phyloP scores from a whole-genome alignment of 1,140 invertebrate genomes.

The Teleopsis dalmanni region DNA sequence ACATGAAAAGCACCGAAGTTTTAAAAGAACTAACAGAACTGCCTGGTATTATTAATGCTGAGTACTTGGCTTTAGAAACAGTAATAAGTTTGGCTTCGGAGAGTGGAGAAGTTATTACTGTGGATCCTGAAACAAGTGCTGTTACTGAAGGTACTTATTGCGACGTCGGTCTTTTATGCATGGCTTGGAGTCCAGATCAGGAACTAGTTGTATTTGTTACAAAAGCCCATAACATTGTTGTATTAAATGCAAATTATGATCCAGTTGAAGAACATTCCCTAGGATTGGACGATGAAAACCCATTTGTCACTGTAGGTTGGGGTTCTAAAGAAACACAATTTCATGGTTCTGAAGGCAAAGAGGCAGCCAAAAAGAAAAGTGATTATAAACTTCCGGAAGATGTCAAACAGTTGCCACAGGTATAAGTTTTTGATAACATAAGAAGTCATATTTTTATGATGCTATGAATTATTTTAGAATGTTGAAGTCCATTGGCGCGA shows the following conservation, averaged over 20 bases:
- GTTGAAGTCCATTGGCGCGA: constrained; percentile 71
- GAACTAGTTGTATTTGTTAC: constrained; percentile 50
- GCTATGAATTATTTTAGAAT: constrained; percentile 15
- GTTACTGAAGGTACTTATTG: constrained; percentile 34
- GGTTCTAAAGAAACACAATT: constrained; percentile 94
- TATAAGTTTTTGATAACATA: background rate
- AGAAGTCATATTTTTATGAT: constrained; percentile 8
- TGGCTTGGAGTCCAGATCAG: constrained; percentile 53
- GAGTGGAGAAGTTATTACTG: constrained; percentile 30
- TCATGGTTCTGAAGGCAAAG: constrained; percentile 82
- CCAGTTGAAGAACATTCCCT: constrained; percentile 50
- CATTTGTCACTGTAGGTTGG: constrained; percentile 86
- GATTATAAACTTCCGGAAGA: constrained; percentile 10
- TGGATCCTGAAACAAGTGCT: constrained; percentile 20
- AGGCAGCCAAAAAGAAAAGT: constrained; percentile 54
- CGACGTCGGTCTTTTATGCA: constrained; percentile 43
- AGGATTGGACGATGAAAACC: constrained; percentile 57
- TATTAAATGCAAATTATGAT: constrained; percentile 50
- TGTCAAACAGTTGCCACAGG: constrained; percentile 31
- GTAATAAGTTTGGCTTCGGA: constrained; percentile 34
- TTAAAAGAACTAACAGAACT: constrained; percentile 23
- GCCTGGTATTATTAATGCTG: constrained; percentile 30
- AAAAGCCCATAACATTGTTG: constrained; percentile 42
- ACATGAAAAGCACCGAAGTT: background rate
- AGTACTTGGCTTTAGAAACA: constrained; percentile 32